Evolutionary conservation across 2,888 invertebrate species (phyloP), one percentile per base, ranked within the genome.

Genomic region (Campoletis raptor): DNA sequence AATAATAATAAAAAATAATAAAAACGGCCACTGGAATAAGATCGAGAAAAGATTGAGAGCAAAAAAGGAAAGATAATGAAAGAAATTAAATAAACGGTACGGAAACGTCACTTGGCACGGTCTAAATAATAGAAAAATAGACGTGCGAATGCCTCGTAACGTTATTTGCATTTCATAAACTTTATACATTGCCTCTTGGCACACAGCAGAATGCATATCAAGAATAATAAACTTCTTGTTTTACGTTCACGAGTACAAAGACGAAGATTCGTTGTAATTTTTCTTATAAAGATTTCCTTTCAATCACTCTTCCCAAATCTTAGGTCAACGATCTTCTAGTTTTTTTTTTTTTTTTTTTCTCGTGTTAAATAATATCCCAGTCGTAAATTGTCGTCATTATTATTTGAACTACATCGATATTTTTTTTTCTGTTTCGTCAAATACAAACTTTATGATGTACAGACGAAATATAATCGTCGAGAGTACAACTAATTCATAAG

Each of bases 111-210:
- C 12, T 74, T 66, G 52, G 67, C 67, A 74, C 81, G 81, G 81
- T 81, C 74, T 81, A 69, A 77, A 83, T 74, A 81, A 81, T 74
- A 42, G 42, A 67, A 74, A 67, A 48, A 70, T 48, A 69, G 21
- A 42, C 21, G 69, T 15, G 69, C 69, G 24, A 40, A 69, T 21
- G 24, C 42, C 24, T 42, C 42, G 40, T 21, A 21, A 64, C 36
- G 40, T 69, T 69, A 42, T 40, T 69, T 67, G 37, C 67, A 40
- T 40, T 42, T 21, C 9, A 40, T 10, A n/a, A 37, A 67, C 67
- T 40, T 9, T 66, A 37, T 8, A 66, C 37, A 57, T 54, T 54
- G 8, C 7, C 8, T 12, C 21, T 24, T 24, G 24, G 4, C 57
- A 12, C 10, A 57, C 48, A 30, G 21, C 12, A 30, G 0, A 7